Evolutionary conservation across 1,140 invertebrate species (phyloP).

Genomic region (Protaetia brevitarsis): DNA sequence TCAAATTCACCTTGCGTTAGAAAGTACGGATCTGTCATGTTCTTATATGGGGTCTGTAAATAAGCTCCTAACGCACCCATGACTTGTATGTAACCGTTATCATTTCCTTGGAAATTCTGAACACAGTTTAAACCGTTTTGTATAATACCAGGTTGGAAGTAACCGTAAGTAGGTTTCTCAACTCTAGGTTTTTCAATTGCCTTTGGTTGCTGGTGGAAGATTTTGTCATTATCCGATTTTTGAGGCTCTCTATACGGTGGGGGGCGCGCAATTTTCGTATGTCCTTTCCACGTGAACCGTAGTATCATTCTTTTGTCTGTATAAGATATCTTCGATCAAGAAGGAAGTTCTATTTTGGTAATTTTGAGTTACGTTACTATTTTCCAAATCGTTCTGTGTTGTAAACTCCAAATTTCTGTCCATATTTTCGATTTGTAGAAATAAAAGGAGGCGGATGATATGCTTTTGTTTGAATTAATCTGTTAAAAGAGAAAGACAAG

Average conservation of each 20-base stretch:
- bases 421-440: slow-evolving; percentile 11
- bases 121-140: slow-evolving; percentile 31
- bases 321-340: slow-evolving; percentile 78
- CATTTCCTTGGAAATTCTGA: slow-evolving; percentile 35
- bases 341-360: slow-evolving; percentile 60
- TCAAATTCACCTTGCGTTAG: slow-evolving; percentile 59
- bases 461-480: no score
- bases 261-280: neutral
- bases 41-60: slow-evolving; percentile 60
- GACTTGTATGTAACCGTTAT: slow-evolving; percentile 56
- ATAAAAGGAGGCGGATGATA: neutral
- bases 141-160: slow-evolving; percentile 38
- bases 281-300: neutral
- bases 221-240: neutral
- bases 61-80: slow-evolving; percentile 61
- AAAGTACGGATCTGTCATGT: slow-evolving; percentile 62
- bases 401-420: slow-evolving; percentile 6
- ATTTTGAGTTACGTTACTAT: slow-evolving; percentile 28
- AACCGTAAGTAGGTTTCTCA: slow-evolving; percentile 32
- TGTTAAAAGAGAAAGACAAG: no score
- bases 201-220: neutral
- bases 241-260: neutral
- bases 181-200: neutral
- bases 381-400: slow-evolving; percentile 26
- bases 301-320: slow-evolving; percentile 56